Evolutionary conservation across 2,888 invertebrate genomes (phyloP), one percentile per base, ranked within the genome.

Genomic region (Scotopteryx bipunctaria): DNA sequence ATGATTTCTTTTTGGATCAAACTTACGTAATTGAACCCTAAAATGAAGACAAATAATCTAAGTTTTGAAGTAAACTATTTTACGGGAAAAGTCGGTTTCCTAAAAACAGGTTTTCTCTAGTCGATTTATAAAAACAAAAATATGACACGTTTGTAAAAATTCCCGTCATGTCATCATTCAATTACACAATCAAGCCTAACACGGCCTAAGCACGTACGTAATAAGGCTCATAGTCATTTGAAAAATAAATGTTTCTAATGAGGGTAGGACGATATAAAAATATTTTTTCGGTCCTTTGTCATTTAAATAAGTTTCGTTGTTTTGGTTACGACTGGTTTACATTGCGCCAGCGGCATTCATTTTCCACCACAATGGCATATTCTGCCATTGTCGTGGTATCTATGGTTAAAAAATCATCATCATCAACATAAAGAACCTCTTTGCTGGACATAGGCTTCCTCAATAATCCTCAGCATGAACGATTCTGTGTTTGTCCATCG

Each of bases 1-100:
- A 73, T 16, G 74, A 73, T 19, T 66, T 59, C 11, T 70, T 71
- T 27, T 35, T 74, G 44, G 73, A 74, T 11, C 62, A 67, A 13
- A 64, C 66, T 29, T 74, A 73, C 15, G 49, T 73, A 5, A 37
- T 54, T 27, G 33, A 55, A n/a, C 33, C 42, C 6, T 48, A 29
- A 48, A 17, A 9, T 9, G n/a, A n/a, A n/a, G n/a, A n/a, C n/a
- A n/a, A n/a, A n/a, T n/a, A n/a, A n/a, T n/a, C n/a, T n/a, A n/a
- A n/a, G n/a, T n/a, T n/a, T n/a, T n/a, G n/a, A n/a, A n/a, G n/a
- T n/a, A n/a, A n/a, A n/a, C n/a, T n/a, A n/a, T n/a, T n/a, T n/a
- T n/a, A n/a, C n/a, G n/a, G n/a, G n/a, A n/a, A n/a, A n/a, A n/a
- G n/a, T n/a, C n/a, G n/a, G n/a, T n/a, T n/a, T n/a, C n/a, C n/a